These are phyloP conservation scores for Numenius arquata DNA, from an alignment of 2,113 vertebrate genomes.

Conservation along the genomic window DNA sequence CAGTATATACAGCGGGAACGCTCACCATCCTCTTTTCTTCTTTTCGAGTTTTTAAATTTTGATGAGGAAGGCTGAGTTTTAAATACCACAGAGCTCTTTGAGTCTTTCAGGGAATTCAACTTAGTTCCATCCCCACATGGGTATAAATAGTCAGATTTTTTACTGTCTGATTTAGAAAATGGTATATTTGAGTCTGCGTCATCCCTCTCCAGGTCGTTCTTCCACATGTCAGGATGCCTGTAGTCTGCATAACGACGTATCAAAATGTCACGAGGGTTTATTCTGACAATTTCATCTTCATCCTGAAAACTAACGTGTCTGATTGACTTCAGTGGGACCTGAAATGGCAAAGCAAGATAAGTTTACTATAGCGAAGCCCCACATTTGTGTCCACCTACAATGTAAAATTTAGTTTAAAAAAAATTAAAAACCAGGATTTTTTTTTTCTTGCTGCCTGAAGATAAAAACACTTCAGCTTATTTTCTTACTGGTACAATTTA, in stretches of 20 bases:
- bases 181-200: conserved; percentile 82
- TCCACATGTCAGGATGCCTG: conserved; percentile 96
- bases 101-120: conserved; percentile 83
- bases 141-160: conserved; percentile 92
- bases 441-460: not conserved
- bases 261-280: conserved; percentile 96
- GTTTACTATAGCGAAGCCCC: not conserved
- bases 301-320: conserved; percentile 97
- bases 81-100: conserved; percentile 81
- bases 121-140: conserved; percentile 86
- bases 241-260: conserved; percentile 98
- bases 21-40: conserved; percentile 96
- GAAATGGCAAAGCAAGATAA: conserved; percentile 6
- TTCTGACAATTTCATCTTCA: conserved; percentile 96
- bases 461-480: not conserved
- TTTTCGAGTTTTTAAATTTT: conserved; percentile 89
- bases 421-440: not conserved
- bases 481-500: not conserved
- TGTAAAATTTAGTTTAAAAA: not conserved
- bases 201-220: conserved; percentile 88
- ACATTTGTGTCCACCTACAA: not conserved
- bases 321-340: conserved; percentile 85
- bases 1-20: conserved; percentile 97
- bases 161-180: conserved; percentile 91
- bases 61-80: conserved; percentile 92